Conservation (phyloP, 1,140 invertebrate species). For the Lutraria rhynchaena region DNA sequence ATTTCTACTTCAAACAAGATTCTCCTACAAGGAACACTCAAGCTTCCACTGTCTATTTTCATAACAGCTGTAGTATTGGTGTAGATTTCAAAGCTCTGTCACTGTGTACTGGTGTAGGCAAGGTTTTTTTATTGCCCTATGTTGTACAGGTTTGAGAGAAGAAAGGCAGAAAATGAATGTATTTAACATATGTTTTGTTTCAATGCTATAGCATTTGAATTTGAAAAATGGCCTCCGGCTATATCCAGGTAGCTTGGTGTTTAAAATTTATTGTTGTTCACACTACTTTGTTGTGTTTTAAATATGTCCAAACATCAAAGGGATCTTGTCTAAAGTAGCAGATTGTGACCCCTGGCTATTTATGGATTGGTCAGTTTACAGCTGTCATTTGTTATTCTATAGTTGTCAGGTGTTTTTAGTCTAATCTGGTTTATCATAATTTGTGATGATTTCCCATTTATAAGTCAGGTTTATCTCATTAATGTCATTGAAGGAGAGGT, state of each 20-base stretch:
- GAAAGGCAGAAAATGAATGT: slow-evolving; percentile 21
- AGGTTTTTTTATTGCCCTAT: slow-evolving; percentile 5
- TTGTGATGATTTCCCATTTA: too few species aligned
- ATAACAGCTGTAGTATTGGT: slow-evolving; percentile 42
- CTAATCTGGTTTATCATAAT: too few species aligned
- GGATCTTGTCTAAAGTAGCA: slow-evolving; percentile 13
- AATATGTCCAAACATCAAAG: slow-evolving; percentile 17
- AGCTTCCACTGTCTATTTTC: slow-evolving; percentile 40
- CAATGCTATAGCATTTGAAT: slow-evolving; percentile 22
- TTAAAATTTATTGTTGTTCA: slow-evolving; percentile 18
- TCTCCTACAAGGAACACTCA: slow-evolving; percentile 44
- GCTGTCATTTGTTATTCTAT: slow-evolving; percentile 14
- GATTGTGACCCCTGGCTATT: slow-evolving; percentile 26
- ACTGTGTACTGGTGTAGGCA: background rate
- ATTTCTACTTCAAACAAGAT: slow-evolving; percentile 51
- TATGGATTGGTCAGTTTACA: slow-evolving; percentile 27
- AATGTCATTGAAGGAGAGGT: too few species aligned
- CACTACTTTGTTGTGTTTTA: slow-evolving; percentile 33
- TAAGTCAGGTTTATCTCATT: too few species aligned
- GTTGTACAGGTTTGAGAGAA: background rate
- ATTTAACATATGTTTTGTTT: slow-evolving; percentile 46
- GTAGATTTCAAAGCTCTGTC: slow-evolving; percentile 46
- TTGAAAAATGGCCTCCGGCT: slow-evolving; percentile 3
- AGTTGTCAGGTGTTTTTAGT: too few species aligned
- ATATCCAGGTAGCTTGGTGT: slow-evolving; percentile 16